Base-by-base conservation (phyloP, 2,888 invertebrate species). In the Folsomia manolachei region DNA sequence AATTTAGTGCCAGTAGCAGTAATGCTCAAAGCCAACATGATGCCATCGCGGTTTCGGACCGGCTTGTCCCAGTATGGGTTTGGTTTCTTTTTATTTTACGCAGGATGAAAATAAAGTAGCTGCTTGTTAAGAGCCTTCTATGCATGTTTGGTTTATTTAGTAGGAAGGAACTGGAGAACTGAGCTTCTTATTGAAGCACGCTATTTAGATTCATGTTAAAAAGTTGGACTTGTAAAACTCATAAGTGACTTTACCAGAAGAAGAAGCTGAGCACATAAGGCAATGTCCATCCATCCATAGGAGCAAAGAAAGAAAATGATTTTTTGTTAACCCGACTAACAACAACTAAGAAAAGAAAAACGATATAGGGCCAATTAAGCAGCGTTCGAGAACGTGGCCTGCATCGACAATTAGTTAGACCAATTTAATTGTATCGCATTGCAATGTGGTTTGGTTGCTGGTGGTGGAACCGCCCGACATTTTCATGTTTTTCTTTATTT, bases 401-500 rank as follows among this genome's bases (percentile, higher is more conserved):
- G 80, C 75, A 80, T 80, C 71, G 72, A 80, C 80, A 80, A 80
- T 80, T 80, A 80, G 78, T 78, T n/a, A n/a, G n/a, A 9, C 74
- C 78, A 80, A 78, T 79, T 78, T 79, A 78, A 79, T 79, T 79
- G 79, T 78, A 79, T 78, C 79, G 75, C 75, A 73, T 71, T 63
- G 63, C 24, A n/a, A 63, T 60, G 60, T 39, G 39, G 39, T 39
- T 39, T 14, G 4, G 39, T 4, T 39, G 2, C 24, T 25, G 63
- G 63, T 63, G 63, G 63, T 63, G 63, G 63, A 23, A 63, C 63
- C 63, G 63, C 63, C 63, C 63, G 63, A 63, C 63, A 63, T 63
- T 63, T 63, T 24, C 63, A 63, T 63, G 24, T 63, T 24, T 24
- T 63, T 23, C n/a, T 63, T 63, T 25, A 62, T 1, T 1, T 23